phyloP scores from a whole-genome alignment of 2,888 invertebrate species.

The Proisotoma minuta region DNA sequence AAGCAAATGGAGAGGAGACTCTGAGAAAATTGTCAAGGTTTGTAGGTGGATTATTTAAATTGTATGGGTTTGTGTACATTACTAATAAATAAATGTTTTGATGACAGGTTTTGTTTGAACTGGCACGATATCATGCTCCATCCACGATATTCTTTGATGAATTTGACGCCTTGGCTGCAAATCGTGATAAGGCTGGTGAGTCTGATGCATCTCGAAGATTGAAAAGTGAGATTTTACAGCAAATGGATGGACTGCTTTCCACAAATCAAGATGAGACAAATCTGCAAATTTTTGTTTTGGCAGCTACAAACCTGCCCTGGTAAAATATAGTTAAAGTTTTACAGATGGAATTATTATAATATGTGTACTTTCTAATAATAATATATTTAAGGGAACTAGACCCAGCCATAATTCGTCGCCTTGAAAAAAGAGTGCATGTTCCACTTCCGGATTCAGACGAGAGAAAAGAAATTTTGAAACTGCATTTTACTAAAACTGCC shows the following conservation, averaged over 20 bases:
- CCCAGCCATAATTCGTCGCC: constrained; percentile 74
- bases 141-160: constrained; percentile 91
- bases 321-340: constrained; percentile 48
- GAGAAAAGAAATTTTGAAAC: constrained; percentile 64
- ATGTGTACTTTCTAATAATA: constrained; percentile 11
- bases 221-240: constrained; percentile 80
- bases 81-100: neutral
- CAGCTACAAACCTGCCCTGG: constrained; percentile 91
- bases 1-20: constrained; percentile 96
- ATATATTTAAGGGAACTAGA: constrained; percentile 69
- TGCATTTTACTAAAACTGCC: constrained; percentile 50
- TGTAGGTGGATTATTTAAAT: constrained; percentile 43
- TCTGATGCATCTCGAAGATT: constrained; percentile 83
- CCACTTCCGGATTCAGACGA: constrained; percentile 67
- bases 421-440: constrained; percentile 80
- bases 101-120: constrained; percentile 72
- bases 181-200: constrained; percentile 58
- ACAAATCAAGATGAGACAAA: constrained; percentile 54
- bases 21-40: constrained; percentile 86
- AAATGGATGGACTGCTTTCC: constrained; percentile 72
- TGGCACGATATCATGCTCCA: constrained; percentile 78
- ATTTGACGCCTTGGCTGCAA: constrained; percentile 75
- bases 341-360: neutral
- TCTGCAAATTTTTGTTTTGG: constrained; percentile 64
- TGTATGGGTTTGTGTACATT: neutral